Conservation (phyloP, 2,113 vertebrate species). For the Etia nguti region DNA sequence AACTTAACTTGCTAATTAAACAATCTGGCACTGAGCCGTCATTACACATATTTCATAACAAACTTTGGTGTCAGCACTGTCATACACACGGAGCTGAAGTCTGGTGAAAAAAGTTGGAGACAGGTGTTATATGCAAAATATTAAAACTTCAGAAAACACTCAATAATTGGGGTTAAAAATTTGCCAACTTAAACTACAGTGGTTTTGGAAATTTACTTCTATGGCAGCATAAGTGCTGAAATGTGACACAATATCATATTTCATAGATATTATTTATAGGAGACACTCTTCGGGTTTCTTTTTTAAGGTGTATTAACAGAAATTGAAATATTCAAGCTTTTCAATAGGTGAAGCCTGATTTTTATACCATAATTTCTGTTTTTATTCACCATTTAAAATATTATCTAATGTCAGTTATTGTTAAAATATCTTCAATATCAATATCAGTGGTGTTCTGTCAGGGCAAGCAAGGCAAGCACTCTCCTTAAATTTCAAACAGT, state of each 20-base stretch:
- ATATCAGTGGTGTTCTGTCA: background rate
- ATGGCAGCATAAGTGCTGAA: background rate
- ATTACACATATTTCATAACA: background rate
- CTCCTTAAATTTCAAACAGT: background rate
- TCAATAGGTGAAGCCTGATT: background rate
- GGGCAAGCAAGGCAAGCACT: background rate
- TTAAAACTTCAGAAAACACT: background rate
- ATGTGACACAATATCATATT: background rate
- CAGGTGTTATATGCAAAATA: background rate
- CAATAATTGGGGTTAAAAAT: background rate
- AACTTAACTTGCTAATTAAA: background rate
- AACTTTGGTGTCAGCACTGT: background rate
- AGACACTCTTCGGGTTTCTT: background rate
- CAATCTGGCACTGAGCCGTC: background rate
- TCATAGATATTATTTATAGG: background rate
- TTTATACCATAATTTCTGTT: background rate
- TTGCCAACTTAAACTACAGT: background rate
- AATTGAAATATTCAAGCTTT: background rate
- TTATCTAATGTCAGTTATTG: background rate
- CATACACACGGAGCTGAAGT: too few relatives aligned
- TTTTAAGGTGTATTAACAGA: background rate
- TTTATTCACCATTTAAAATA: background rate
- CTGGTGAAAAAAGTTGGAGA: background rate
- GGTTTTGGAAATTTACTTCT: background rate
- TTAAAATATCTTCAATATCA: too few relatives aligned